Conservation (phyloP, 1,140 invertebrate genomes). For the Scaptomyza graminum region DNA sequence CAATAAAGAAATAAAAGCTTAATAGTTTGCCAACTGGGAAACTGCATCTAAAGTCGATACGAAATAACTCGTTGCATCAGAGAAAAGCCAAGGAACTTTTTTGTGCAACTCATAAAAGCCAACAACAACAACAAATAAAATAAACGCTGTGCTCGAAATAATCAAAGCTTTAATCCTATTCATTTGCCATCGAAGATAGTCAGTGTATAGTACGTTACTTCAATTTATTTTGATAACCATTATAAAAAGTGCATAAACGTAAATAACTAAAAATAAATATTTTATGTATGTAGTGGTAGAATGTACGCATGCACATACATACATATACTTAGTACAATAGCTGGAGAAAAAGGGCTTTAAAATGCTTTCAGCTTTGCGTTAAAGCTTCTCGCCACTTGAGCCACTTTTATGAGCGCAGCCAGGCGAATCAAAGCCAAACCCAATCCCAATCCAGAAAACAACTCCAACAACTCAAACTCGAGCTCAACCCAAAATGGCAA, state of each 20-base stretch:
- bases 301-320: background rate
- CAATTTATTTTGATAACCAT: conserved; percentile 72
- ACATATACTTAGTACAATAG: background rate
- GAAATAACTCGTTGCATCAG: too few species aligned
- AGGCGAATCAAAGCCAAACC: conserved; percentile 26
- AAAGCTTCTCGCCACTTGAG: conserved; percentile 69
- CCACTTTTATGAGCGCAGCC: conserved; percentile 65
- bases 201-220: conserved; percentile 49
- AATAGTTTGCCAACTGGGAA: background rate
- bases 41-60: background rate
- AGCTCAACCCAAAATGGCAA: conserved; percentile 55
- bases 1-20: conserved; percentile 4
- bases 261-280: conserved; percentile 50
- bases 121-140: conserved; percentile 53
- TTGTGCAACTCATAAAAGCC: conserved; percentile 14
- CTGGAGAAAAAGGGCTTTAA: conserved; percentile 45
- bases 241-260: conserved; percentile 53
- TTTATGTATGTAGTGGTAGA: conserved; percentile 5
- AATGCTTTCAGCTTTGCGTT: conserved; percentile 48
- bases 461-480: background rate
- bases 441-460: conserved; percentile 1
- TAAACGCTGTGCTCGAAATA: conserved; percentile 40
- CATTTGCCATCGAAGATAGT: conserved; percentile 54
- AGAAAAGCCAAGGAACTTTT: background rate
- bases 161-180: conserved; percentile 68